Base-by-base conservation (phyloP, 2,888 invertebrate genomes). In the Mylabris sibirica region DNA sequence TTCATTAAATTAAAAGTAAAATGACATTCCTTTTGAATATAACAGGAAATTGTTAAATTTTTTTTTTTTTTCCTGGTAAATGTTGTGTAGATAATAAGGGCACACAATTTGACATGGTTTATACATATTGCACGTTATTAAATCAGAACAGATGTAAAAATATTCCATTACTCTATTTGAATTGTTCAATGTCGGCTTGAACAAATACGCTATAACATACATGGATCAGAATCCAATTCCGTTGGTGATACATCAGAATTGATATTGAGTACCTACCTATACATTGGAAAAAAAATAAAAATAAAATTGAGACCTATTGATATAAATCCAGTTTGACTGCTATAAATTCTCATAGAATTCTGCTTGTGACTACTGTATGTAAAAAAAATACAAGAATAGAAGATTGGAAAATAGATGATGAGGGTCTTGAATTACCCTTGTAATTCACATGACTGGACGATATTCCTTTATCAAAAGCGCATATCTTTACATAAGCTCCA, bases 301-400 rank as follows among this genome's bases (percentile, higher is more conserved):
- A 53, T 53, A 53, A 53, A 53, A 53, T 53, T 53, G 53, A 17
- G 53, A 20, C 53, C 53, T 53, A 53, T 53, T 53, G 53, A 53
- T 22, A 53, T 53, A 68, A 68, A 68, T 65, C 64, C 59, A 49
- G 60, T 60, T 64, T 20, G 67, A 38, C 44, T 30, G 67, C 64
- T 59, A 64, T 67, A 67, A 67, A 67, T 67, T 67, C 68, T 64
- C 60, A 53, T 53, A 53, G 53, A 44, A 44, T 44, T 44, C 44
- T 44, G 44, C 17, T 22, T 53, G 53, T 53, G 53, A 53, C 3
- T 53, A 53, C 3, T 53, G 53, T 53, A 9, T 22, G 9, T 8
- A 53, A 22, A 53, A 53, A 53, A 53, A 53, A 53, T 17, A 49
- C 17, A 22, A 22, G 53, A 17, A 53, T 12, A 53, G 22, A 53